A percentile compares a stretch with the other conserved stretches of the same genome.
phyloP scores from a whole-genome alignment of 2,888 invertebrate species.

The Lepidonotus clava region DNA sequence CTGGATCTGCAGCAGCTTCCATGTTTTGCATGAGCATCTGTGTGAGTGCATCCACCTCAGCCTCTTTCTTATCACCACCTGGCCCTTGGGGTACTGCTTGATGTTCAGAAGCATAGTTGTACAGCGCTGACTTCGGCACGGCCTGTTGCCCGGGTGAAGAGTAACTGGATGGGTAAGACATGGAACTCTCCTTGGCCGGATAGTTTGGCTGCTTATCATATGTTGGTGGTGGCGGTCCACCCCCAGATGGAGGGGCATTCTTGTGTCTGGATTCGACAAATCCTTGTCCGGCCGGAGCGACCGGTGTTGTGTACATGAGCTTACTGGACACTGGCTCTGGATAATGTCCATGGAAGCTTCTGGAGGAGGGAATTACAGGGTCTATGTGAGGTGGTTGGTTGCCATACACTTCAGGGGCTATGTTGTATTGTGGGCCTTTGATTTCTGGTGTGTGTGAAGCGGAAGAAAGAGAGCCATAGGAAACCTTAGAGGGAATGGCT shows the following conservation, averaged over 20 bases:
- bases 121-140: conserved; percentile 9
- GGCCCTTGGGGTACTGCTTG: background rate
- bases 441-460: conserved; percentile 25
- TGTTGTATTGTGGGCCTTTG: conserved; percentile 32
- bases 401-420: conserved; percentile 13
- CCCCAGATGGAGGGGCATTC: background rate
- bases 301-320: conserved; percentile 58
- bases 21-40: conserved; percentile 94
- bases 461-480: conserved; percentile 1
- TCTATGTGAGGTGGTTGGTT: background rate
- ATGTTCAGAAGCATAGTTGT: conserved; percentile 12
- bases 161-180: background rate
- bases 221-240: background rate
- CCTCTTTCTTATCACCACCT: conserved; percentile 84
- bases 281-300: conserved; percentile 54
- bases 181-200: background rate
- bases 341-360: conserved; percentile 16
- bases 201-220: background rate
- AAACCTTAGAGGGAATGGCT: conserved; percentile 14
- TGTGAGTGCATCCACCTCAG: conserved; percentile 93
- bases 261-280: conserved; percentile 48
- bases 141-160: background rate
- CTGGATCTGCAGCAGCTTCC: conserved; percentile 82
- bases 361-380: background rate
- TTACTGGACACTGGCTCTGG: conserved; percentile 56